Evolutionary conservation across 2,888 invertebrate genomes (phyloP), one percentile per base, ranked within the genome.

Genomic region (Eledone cirrhosa): DNA sequence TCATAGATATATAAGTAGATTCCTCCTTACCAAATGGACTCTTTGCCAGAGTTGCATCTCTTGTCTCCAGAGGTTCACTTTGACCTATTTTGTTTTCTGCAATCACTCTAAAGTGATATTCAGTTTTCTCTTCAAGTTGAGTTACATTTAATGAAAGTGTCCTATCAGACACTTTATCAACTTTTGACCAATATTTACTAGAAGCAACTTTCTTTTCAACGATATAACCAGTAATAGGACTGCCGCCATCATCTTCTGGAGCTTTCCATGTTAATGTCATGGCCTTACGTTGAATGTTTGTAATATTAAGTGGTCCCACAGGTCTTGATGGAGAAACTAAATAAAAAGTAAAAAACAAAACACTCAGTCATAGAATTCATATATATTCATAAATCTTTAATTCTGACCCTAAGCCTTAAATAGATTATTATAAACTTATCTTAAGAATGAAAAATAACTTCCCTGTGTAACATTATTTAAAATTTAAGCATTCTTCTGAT

Each of bases 31-130:
- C 87, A 78, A 86, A 88, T 72, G 83, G 88, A 82, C 88, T 88
- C 83, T 88, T 88, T 41, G 88, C 86, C 63, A 84, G 80, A 11
- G 87, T 85, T 7, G 86, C 77, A 24, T 83, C 78, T 29, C 86
- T 83, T 59, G 96, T 94, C 90, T 98, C 96, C 76, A 97, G 96
- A 0, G 98, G 95, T 85, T 96, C 96, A 69, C 98, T 97, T 0
- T 95, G 95, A 19, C 98, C 99, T 1, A 97, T 98, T 85, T 95
- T 95, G 92, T 96, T 97, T 48, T 96, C 93, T 16, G 96, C 96
- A 76, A 94, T 93, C 0, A 97, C 95, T 24, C 96, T 93, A 93
- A 97, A 97, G 89, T 95, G 95, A 88, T 97, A 97, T 0, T 94
- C 94, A 92, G 97, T 96, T 79, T 97, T 97, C 90, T 97, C 97